Conservation (phyloP, 2,888 invertebrate species). For the Nemapogon koenigi region DNA sequence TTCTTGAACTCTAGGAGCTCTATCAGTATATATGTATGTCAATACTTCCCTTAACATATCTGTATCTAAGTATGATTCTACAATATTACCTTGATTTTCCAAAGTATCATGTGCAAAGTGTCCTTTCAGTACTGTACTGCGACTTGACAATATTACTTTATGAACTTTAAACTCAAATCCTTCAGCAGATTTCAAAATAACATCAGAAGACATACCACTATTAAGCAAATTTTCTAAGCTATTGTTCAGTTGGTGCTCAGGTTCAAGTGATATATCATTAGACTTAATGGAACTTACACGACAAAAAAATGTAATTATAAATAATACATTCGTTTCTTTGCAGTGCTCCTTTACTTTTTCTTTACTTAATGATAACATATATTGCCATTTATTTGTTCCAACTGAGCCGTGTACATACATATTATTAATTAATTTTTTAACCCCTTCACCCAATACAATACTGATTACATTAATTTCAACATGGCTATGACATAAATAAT, state of each 20-base stretch:
- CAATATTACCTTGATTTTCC: neutral
- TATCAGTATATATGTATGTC: neutral
- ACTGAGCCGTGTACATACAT: neutral
- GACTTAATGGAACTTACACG: neutral
- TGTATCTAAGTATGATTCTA: neutral
- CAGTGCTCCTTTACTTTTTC: too few relatives aligned
- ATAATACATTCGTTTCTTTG: too few relatives aligned
- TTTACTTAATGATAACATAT: neutral
- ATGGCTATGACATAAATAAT: neutral
- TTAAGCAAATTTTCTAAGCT: neutral
- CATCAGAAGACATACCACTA: neutral
- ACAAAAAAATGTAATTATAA: neutral
- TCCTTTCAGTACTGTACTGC: neutral
- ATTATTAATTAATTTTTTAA: too few relatives aligned
- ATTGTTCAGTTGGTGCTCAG: neutral
- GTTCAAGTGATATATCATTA: neutral
- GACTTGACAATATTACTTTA: neutral
- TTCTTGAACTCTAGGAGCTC: neutral
- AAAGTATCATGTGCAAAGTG: neutral
- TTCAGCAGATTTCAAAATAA: neutral
- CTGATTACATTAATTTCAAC: too few relatives aligned
- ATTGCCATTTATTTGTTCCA: neutral
- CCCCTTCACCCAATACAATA: too few relatives aligned
- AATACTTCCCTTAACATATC: neutral
- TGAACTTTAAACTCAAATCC: neutral